Percentiles rank a stretch among this genome's conserved stretches.
Evolutionary conservation across 2,888 invertebrate genomes (phyloP).

Genomic region (Tetrapedia diversipes): DNA sequence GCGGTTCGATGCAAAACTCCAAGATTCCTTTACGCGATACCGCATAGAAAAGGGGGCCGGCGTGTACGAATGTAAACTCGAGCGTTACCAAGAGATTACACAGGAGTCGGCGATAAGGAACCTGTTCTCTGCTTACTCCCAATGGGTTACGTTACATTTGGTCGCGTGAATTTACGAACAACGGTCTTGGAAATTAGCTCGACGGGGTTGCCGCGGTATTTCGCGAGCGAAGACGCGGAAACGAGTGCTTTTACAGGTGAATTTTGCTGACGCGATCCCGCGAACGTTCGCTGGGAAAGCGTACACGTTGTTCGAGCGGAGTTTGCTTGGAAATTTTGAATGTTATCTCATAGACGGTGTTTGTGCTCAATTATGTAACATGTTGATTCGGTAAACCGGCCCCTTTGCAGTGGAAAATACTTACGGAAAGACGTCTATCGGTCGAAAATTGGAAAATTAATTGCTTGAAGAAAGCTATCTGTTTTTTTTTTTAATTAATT

Average conservation of each 20-base stretch:
- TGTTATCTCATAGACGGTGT: background rate
- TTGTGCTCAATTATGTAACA: background rate
- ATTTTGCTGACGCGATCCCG: background rate
- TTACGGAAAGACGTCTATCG: no score
- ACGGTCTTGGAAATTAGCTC: background rate
- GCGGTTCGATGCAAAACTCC: slow-evolving; percentile 33
- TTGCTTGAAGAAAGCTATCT: no score
- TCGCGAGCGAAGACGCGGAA: background rate
- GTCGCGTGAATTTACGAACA: background rate
- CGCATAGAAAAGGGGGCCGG: background rate
- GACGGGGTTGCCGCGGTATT: background rate
- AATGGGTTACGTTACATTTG: background rate
- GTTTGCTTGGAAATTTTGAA: background rate
- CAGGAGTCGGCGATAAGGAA: slow-evolving; percentile 8
- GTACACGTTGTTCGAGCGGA: background rate
- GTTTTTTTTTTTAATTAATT: no score
- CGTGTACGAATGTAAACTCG: slow-evolving; percentile 42
- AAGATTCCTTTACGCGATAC: slow-evolving; percentile 36
- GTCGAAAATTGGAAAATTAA: no score
- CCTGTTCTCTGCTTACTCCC: background rate
- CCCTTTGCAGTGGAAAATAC: background rate
- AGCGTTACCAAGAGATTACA: slow-evolving; percentile 31
- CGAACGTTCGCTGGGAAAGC: background rate
- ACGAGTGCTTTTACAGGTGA: background rate
- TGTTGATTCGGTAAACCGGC: background rate